These are phyloP conservation scores for Ctenopoma multispine DNA, from an alignment of 2,797 vertebrate genomes.

Conservation along the genomic window DNA sequence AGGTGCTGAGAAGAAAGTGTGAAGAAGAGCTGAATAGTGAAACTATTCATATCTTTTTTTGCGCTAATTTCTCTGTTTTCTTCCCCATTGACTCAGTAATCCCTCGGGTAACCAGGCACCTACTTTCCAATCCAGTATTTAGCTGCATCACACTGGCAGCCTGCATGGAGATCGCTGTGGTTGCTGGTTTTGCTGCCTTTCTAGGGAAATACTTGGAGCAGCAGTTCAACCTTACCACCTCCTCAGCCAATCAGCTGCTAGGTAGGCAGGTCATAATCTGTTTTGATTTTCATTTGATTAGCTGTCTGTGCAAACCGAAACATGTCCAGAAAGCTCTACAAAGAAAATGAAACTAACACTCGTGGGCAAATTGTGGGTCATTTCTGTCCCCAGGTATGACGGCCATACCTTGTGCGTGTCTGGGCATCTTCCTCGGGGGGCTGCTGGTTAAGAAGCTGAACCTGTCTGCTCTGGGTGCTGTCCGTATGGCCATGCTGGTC, in stretches of 20 bases:
- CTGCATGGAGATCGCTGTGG: slow-evolving; percentile 99
- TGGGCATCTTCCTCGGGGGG: slow-evolving; percentile 97
- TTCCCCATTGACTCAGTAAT: slow-evolving; percentile 86
- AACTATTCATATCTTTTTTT: not conserved
- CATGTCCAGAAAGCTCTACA: not conserved
- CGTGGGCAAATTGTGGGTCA: not conserved
- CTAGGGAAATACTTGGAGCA: slow-evolving; percentile 98
- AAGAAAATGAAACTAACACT: not conserved
- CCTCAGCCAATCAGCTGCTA: slow-evolving; percentile 97
- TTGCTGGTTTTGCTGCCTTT: slow-evolving; percentile 97
- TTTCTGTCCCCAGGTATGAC: slow-evolving; percentile 90
- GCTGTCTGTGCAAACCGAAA: not conserved
- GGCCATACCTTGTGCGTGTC: slow-evolving; percentile 96
- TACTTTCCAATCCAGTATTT: slow-evolving; percentile 98
- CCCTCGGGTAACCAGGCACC: slow-evolving; percentile 95
- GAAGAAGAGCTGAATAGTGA: not conserved
- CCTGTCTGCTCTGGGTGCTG: slow-evolving; percentile 94
- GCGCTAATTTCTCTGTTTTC: not conserved
- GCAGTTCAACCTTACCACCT: slow-evolving; percentile 98
- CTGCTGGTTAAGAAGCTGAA: slow-evolving; percentile 98
- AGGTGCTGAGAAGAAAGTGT: not conserved
- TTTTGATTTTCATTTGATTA: not conserved
- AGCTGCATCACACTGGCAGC: slow-evolving; percentile 96
- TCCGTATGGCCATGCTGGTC: slow-evolving; percentile 98
- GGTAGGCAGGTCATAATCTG: slow-evolving; percentile 82